These are phyloP conservation scores for Lottia scabra DNA, from an alignment of 2,888 invertebrate genomes.

Conservation along the genomic window DNA sequence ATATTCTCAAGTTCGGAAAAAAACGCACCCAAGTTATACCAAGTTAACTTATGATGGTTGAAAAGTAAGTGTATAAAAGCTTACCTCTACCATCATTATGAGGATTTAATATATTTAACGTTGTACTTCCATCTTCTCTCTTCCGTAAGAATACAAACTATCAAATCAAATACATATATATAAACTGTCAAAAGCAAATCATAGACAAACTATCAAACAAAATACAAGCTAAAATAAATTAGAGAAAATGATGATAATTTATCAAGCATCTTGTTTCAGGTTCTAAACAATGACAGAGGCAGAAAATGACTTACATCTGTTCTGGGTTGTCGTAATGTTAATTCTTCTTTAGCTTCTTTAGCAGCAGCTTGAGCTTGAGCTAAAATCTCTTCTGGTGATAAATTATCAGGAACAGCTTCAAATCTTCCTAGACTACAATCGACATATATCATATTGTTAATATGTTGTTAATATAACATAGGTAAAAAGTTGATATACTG, in stretches of 20 bases:
- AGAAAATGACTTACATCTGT: conserved; percentile 66
- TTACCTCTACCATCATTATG: conserved; percentile 70
- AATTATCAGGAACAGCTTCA: conserved; percentile 82
- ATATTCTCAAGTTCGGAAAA: too few relatives aligned
- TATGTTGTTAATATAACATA: too few relatives aligned
- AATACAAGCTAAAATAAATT: too few relatives aligned
- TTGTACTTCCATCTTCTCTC: conserved; percentile 88
- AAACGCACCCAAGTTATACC: too few relatives aligned
- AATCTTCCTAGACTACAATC: conserved; percentile 72
- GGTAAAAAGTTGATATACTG: too few relatives aligned
- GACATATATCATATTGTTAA: neutral
- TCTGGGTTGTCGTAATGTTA: conserved; percentile 73
- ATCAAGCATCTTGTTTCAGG: too few relatives aligned
- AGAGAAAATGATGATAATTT: too few relatives aligned
- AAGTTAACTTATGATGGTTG: too few relatives aligned
- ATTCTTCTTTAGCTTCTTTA: conserved; percentile 77
- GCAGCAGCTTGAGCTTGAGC: conserved; percentile 81
- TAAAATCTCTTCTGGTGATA: conserved; percentile 78
- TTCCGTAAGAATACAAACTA: conserved; percentile 84
- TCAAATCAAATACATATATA: too few relatives aligned
- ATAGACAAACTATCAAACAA: too few relatives aligned
- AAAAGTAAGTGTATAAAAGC: conserved; percentile 12
- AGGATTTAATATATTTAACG: conserved; percentile 85
- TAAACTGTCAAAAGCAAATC: too few relatives aligned
- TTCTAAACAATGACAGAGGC: too few relatives aligned